Conservation (phyloP, 2,797 vertebrate species). For the Notolabrus celidotus region DNA sequence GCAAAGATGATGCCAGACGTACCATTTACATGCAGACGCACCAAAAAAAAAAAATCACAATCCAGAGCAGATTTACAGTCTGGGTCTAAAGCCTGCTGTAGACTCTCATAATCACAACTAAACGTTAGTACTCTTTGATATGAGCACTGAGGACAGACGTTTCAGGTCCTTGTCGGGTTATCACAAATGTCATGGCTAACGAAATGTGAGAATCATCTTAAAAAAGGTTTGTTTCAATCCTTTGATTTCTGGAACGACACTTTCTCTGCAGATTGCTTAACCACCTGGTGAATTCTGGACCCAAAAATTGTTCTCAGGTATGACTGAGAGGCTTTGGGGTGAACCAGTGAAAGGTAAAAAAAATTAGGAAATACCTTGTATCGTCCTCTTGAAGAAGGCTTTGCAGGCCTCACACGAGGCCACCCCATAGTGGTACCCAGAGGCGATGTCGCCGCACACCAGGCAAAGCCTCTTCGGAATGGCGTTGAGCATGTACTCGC, state of each 20-base stretch:
- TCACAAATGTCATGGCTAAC: not conserved
- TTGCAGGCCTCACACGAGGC: conserved; percentile 97
- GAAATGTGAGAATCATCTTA: not conserved
- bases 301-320: not conserved
- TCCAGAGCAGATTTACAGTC: conserved; percentile 63
- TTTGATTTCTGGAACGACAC: conserved; percentile 5
- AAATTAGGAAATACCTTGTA: conserved; percentile 90
- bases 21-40: conserved; percentile 51
- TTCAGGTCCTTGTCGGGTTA: conserved; percentile 23
- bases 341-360: conserved; percentile 27
- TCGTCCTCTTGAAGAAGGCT: conserved; percentile 97
- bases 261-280: not conserved
- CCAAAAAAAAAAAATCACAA: conserved; percentile 33
- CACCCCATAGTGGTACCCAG: conserved; percentile 95
- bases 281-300: conserved; percentile 14
- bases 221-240: conserved; percentile 4
- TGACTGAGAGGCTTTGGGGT: not conserved
- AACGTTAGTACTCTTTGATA: conserved; percentile 39
- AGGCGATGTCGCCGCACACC: conserved; percentile 94
- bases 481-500: conserved; percentile 93
- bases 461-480: conserved; percentile 94
- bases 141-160: conserved; percentile 26
- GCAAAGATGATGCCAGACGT: conserved; percentile 53
- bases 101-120: conserved; percentile 56
- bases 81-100: conserved; percentile 58